Base-by-base conservation (phyloP, 2,113 vertebrate species). In the Apus apus region DNA sequence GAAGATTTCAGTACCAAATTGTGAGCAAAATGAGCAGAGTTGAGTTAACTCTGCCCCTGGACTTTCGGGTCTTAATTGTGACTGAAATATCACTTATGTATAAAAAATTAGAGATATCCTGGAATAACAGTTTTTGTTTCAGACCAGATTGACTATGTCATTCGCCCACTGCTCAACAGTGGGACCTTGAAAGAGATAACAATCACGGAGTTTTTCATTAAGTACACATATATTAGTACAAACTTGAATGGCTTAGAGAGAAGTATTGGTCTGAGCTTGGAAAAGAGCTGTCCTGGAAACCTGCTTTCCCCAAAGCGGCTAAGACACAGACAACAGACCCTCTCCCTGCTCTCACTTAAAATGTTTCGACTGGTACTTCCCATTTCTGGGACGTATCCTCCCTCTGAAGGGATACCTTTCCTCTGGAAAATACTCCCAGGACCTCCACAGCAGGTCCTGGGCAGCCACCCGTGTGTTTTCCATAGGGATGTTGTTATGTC, bases 221-320 rank as follows among this genome's bases (percentile, higher is more conserved):
- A 91, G 80, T 56, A 23, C 13, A n/a, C 4, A 2, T 43, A n/a
- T 45, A 91, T 87, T 8, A 76, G 32, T 88, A 21, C 79, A 78
- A 80, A 51, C 10, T 3, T 27, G 45, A 57, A 22, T 3, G 29
- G 30, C 19, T 73, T 45, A 34, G 58, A 53, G 18, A 6, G 32
- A 13, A 25, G 7, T 17, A 51, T 7, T 56, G 57, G 38, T 11
- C 17, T 22, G 36, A 2, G 13, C 14, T 53, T 7, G 27, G 58
- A 15, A 40, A 80, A 43, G 53, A 38, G 25, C 51, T 46, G 29
- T 46, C 15, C 53, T 77, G 64, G 71, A 62, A 61, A 23, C 3
- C 1, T 9, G 4, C 1, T 1, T 29, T 43, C 46, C 53, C 36
- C 4, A 16, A 58, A 34, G 32, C 0, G 14, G n/a, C 43, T 26